Conservation (phyloP, 2,797 vertebrate species). For the Chelonia mydas region DNA sequence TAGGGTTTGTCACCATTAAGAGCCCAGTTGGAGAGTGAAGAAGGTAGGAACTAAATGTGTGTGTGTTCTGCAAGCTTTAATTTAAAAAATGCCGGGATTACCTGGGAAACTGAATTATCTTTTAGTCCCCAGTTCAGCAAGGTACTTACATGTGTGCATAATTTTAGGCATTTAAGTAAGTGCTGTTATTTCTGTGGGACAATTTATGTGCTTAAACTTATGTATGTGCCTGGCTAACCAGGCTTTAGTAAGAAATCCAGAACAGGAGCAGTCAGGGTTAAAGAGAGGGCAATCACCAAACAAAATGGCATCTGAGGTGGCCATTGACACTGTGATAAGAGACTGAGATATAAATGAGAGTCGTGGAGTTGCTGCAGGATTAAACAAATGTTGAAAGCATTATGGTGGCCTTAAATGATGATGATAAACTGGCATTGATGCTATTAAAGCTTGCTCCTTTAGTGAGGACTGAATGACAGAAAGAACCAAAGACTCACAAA, state of each 20-base stretch:
- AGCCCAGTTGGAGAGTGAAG: background rate
- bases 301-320: background rate
- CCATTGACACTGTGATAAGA: background rate
- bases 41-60: background rate
- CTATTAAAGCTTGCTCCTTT: background rate
- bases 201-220: background rate
- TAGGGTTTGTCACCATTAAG: background rate
- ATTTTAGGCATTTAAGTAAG: background rate
- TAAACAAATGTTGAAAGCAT: background rate
- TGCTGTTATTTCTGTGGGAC: background rate
- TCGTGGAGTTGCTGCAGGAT: background rate
- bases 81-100: background rate
- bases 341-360: background rate
- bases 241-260: background rate
- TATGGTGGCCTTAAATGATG: conserved; percentile 25
- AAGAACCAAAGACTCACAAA: background rate
- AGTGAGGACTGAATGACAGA: background rate
- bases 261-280: background rate
- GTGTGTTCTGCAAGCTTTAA: background rate
- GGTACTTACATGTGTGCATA: background rate
- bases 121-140: background rate
- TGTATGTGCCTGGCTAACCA: background rate
- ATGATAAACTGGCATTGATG: background rate
- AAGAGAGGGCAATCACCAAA: background rate
- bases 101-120: background rate